A percentile compares a stretch with the other conserved stretches of the same genome.
Conservation (phyloP, 2,888 invertebrate genomes). For the Glyphotaelius pellucidus region DNA sequence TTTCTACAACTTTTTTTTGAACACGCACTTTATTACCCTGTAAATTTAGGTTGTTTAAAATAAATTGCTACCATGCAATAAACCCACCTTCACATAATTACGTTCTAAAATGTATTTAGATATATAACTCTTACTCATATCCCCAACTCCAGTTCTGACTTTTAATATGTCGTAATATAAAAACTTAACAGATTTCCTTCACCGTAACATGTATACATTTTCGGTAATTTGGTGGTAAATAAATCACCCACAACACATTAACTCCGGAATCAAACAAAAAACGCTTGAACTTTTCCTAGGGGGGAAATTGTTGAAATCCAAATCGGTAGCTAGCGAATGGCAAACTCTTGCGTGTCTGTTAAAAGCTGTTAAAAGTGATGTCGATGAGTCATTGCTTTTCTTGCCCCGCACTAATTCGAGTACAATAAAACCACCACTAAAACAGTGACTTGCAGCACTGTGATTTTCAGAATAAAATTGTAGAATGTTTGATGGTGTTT, state of each 20-base stretch:
- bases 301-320: neutral
- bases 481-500: neutral
- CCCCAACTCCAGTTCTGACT: neutral
- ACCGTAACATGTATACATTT: neutral
- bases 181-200: neutral
- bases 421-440: constrained; percentile 2
- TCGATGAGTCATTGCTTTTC: neutral
- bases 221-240: neutral
- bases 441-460: neutral
- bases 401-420: neutral
- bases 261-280: neutral
- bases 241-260: constrained; percentile 2
- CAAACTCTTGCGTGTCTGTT: constrained; percentile 2
- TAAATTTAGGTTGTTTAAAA: no score
- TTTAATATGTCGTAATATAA: constrained; percentile 2
- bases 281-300: neutral
- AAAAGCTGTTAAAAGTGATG: neutral
- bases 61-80: neutral
- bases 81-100: neutral
- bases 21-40: no score
- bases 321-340: neutral
- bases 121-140: neutral
- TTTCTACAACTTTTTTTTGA: no score
- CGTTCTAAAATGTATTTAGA: neutral
- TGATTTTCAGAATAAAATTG: neutral